Conservation (phyloP, 2,797 vertebrate genomes). For the Neolamprologus multifasciatus region DNA sequence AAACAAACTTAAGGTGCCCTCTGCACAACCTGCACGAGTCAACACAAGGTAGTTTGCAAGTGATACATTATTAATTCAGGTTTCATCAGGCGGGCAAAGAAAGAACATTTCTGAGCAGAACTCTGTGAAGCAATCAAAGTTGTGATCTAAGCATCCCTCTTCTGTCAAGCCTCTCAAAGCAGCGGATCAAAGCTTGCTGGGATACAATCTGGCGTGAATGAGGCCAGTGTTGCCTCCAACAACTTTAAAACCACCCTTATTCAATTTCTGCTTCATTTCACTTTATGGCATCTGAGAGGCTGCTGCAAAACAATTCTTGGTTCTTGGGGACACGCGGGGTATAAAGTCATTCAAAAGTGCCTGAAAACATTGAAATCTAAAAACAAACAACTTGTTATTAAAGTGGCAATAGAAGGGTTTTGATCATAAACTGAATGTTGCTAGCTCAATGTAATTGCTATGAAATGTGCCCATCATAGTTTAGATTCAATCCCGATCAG, state of each 20-base stretch:
- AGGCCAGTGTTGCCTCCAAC: not conserved
- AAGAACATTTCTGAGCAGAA: not conserved
- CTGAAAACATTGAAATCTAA: not conserved
- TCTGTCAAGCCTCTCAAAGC: not conserved
- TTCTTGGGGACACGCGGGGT: not conserved
- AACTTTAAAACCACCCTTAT: not conserved
- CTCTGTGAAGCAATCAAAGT: not conserved
- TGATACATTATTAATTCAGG: conserved; percentile 24
- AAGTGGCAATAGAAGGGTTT: not conserved
- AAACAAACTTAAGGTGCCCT: conserved; percentile 2
- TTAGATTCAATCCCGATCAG: not conserved
- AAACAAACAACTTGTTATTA: not conserved
- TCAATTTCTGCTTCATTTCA: conserved; percentile 23
- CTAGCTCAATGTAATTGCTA: not conserved
- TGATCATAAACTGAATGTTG: not conserved
- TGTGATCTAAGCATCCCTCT: not conserved
- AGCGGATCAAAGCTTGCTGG: conserved; percentile 19
- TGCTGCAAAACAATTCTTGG: not conserved
- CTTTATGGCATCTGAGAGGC: not conserved
- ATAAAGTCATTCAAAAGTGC: not conserved
- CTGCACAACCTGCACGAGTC: not conserved
- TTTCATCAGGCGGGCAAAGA: conserved; percentile 5
- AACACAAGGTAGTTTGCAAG: not conserved
- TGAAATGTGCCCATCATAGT: not conserved
- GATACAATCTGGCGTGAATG: conserved; percentile 5